phyloP scores from a whole-genome alignment of 1,140 invertebrate species.

The Goniozus legneri region DNA sequence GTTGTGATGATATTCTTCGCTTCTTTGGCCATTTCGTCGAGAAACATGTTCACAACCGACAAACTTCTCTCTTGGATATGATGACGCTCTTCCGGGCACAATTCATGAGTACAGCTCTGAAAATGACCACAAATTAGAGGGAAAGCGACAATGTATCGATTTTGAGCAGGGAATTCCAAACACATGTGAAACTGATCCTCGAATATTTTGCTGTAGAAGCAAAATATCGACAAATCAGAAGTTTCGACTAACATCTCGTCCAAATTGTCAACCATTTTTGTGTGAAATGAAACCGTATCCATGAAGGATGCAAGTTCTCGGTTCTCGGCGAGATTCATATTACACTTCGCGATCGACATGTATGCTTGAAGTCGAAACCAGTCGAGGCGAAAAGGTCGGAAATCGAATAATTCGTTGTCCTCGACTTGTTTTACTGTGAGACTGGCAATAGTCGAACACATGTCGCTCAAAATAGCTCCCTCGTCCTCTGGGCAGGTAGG shows the following conservation, averaged over 20 bases:
- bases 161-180: constrained; percentile 96
- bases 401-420: constrained; percentile 95
- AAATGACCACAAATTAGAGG: constrained; percentile 97
- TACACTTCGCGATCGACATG: constrained; percentile 81
- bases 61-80: constrained; percentile 93
- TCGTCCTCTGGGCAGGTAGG: constrained; percentile 91
- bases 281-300: constrained; percentile 95
- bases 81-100: constrained; percentile 98
- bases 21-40: constrained; percentile 99
- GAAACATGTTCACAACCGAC: constrained; percentile 94
- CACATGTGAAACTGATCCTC: constrained; percentile 99
- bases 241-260: constrained; percentile 96
- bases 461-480: constrained; percentile 87
- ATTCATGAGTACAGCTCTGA: constrained; percentile 94
- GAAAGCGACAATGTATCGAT: constrained; percentile 96
- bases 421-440: constrained; percentile 94
- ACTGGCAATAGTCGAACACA: constrained; percentile 85
- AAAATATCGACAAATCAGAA: constrained; percentile 95
- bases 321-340: constrained; percentile 81
- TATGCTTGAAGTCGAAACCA: constrained; percentile 97
- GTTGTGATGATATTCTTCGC: constrained; percentile 98
- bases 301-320: constrained; percentile 84
- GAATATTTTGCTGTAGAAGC: constrained; percentile 95
- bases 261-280: constrained; percentile 97
- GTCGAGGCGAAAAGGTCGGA: constrained; percentile 89